Evolutionary conservation across 37 sponge, comb jelly and placozoan genomes (phyloP), one percentile per base, ranked within the genome.

Genomic region (Beroe ovata): DNA sequence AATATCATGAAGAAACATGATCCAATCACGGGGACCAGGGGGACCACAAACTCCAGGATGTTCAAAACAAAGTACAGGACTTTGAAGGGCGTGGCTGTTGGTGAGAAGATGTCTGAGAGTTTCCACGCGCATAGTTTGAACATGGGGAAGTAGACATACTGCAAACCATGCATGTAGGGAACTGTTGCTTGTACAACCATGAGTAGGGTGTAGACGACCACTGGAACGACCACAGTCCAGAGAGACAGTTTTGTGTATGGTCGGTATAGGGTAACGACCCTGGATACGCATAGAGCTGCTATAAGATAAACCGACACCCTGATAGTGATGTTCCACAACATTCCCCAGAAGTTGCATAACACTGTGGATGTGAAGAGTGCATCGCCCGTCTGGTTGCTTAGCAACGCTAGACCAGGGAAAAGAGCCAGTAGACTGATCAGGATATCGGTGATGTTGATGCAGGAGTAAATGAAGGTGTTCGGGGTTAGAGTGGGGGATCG

Each of bases 371-470:
- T 2, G 69, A 66, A 66, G 69, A 66, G 69, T 34, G 35, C 30
- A 4, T 66, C 69, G 29, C 69, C 69, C 69, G 34, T 34, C 36
- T 34, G 34, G 35, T 18, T 25, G 69, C 35, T 29, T 8, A 66
- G 69, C 36, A 11, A 29, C 35, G 36, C 69, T 18, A 66, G 69
- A 8, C 35, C 69, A 14, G 69, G 25, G 69, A 66, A 66, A 16
- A 66, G 69, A 66, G 69, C 33, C 30, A 66, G 35, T 11, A 25
- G 18, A 32, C 69, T 29, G 33, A 66, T 66, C 35, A 66, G 36
- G 33, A 66, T 66, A 37, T 66, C 69, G 1, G 69, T 66, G 16
- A 66, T 8, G 36, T 66, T 66, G 69, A 66, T 66, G 69, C 69
- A 66, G 69, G 30, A 29, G 69, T 66, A 32, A 37, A 66, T 25